Base-by-base conservation (phyloP, 2,888 invertebrate species). In the Amphimallon solstitiale region DNA sequence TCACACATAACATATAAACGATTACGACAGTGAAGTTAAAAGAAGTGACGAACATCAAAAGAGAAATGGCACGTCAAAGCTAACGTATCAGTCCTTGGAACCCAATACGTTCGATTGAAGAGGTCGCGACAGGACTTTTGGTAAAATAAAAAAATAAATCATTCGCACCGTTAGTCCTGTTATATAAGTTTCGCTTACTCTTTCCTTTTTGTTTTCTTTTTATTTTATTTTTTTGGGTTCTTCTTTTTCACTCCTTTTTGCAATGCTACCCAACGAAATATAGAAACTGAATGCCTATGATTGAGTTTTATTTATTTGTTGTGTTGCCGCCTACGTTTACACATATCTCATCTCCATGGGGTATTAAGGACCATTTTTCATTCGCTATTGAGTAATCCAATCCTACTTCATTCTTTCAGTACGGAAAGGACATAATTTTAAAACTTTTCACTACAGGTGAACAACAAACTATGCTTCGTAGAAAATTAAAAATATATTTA, bases 261-360 rank as follows among this genome's bases (percentile, higher is more conserved):
- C 37, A 56, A 14, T 56, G 56, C 23, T 38, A 56, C 56, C 40
- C 56, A 12, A 3, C 56, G 40, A 56, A 56, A 38, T 40, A 56
- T 23, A 51, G 35, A 56, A 40, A 29, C 29, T 1, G 29, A 56
- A 56, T 56, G 23, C 23, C 56, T 56, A 56, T 56, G 56, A 56
- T 56, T 56, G 56, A 56, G 56, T 56, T 56, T 40, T 56, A 56
- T 56, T 56, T 56, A 56, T 56, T 40, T 56, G 56, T 40, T 56
- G 56, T 56, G 56, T 56, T 56, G 38, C 56, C 56, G 38, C 40
- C 40, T 56, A 56, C 40, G 14, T 40, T 56, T 23, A 56, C 56
- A 56, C 56, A 40, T 40, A 56, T 56, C 56, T 56, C 38, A 56
- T 56, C 40, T 56, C 56, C 56, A 56, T 56, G 23, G 56, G 56